Evolutionary conservation across 1,140 invertebrate genomes (phyloP).

Genomic region (Bombus confusus): DNA sequence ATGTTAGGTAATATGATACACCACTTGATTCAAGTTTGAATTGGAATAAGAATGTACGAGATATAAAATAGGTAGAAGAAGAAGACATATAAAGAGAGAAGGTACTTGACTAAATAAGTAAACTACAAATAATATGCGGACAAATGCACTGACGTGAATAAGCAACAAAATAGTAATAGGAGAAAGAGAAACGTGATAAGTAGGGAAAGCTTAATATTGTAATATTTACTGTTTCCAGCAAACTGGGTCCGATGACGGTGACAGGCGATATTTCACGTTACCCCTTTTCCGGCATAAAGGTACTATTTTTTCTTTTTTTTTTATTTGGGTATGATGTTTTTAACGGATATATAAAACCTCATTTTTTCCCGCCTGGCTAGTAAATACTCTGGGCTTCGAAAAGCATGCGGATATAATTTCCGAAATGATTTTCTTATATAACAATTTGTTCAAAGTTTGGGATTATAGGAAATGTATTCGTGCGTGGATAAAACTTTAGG

Average conservation of each 20-base stretch:
- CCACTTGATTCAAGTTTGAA: background rate
- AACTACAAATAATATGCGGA: slow-evolving; percentile 13
- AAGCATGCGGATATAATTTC: slow-evolving; percentile 1
- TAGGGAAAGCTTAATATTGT: slow-evolving; percentile 51
- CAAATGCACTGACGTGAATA: slow-evolving; percentile 26
- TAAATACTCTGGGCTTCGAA: slow-evolving; percentile 62
- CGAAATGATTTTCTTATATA: background rate
- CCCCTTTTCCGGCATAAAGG: slow-evolving; percentile 25
- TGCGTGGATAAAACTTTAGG: background rate
- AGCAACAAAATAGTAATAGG: slow-evolving; percentile 35
- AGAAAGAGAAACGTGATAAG: slow-evolving; percentile 35
- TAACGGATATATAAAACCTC: slow-evolving; percentile 25
- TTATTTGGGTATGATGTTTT: background rate
- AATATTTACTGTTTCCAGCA: slow-evolving; percentile 70
- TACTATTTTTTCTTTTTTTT: slow-evolving; percentile 5
- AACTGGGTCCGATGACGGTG: slow-evolving; percentile 73
- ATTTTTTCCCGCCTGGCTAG: slow-evolving; percentile 68
- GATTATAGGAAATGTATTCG: background rate
- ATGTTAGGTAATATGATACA: background rate
- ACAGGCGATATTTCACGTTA: slow-evolving; percentile 62
- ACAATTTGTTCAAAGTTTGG: background rate
- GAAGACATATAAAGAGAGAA: background rate
- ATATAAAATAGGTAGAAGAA: background rate
- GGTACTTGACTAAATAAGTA: background rate
- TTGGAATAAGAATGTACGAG: slow-evolving; percentile 4